These are phyloP conservation scores for Haemorhous mexicanus DNA, from an alignment of 2,113 vertebrate genomes.

Conservation along the genomic window DNA sequence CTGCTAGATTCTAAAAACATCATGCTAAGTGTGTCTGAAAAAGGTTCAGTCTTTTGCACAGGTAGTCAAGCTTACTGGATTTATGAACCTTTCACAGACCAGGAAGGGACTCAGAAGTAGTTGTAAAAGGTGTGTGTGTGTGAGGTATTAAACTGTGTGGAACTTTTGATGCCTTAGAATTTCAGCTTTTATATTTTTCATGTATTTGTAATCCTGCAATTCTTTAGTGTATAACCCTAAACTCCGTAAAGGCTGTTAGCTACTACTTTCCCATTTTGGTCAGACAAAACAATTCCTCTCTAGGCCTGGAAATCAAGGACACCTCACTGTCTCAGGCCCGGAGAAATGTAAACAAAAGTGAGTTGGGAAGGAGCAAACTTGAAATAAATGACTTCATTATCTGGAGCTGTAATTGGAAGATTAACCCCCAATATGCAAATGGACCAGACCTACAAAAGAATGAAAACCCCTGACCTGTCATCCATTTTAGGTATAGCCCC, in stretches of 20 bases:
- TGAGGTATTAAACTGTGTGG: not conserved
- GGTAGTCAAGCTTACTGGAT: not conserved
- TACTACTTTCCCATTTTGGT: not conserved
- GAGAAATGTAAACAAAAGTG: not conserved
- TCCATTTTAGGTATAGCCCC: not conserved
- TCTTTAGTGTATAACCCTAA: not conserved
- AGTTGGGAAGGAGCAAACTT: not conserved
- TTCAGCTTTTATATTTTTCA: not conserved
- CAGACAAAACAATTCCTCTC: not conserved
- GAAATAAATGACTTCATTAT: not conserved
- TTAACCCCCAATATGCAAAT: not conserved
- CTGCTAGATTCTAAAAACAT: not conserved
- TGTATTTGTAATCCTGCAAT: not conserved
- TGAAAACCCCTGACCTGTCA: not conserved
- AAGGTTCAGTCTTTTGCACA: not conserved
- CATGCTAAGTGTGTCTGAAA: not conserved
- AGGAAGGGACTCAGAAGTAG: not conserved
- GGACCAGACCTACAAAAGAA: too few species aligned
- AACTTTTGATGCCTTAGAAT: not conserved
- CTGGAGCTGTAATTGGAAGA: not conserved
- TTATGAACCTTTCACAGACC: not conserved
- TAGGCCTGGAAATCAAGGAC: not conserved
- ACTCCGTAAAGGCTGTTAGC: not conserved
- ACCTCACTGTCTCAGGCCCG: not conserved
- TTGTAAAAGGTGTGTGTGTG: not conserved